These are phyloP conservation scores for Megamerina dolium DNA, from an alignment of 2,888 invertebrate species.

Conservation along the genomic window DNA sequence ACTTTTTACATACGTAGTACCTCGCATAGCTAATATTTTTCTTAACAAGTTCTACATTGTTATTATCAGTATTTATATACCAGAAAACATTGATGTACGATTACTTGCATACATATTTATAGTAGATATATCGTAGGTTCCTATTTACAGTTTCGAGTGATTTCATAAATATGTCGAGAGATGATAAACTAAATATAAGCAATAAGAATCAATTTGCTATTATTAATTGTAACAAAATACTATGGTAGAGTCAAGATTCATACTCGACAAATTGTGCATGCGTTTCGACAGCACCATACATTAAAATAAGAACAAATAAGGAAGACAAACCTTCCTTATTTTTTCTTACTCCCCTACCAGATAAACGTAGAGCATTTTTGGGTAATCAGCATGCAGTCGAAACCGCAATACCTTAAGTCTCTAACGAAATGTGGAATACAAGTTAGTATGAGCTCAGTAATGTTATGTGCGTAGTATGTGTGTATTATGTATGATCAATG, in stretches of 20 bases:
- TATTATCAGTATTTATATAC: no score
- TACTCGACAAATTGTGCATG: neutral
- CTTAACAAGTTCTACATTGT: no score
- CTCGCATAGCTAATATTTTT: no score
- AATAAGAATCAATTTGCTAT: no score
- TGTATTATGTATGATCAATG: no score
- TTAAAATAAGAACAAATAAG: conserved; percentile 37
- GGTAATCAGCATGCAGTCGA: conserved; percentile 45
- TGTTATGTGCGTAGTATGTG: neutral
- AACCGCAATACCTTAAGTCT: conserved; percentile 61
- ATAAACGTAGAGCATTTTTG: conserved; percentile 39
- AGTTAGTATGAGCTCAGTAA: conserved; percentile 57
- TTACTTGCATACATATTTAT: no score
- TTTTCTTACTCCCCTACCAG: conserved; percentile 42
- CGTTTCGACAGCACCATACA: conserved; percentile 13
- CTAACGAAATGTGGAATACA: conserved; percentile 59
- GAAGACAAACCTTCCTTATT: conserved; percentile 44
- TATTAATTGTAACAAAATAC: conserved; percentile 46
- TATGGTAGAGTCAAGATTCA: conserved; percentile 39
- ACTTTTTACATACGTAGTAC: no score
- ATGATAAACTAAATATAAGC: no score
- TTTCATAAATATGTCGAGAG: no score
- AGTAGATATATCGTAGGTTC: no score
- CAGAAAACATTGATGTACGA: no score
- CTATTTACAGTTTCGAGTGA: no score